Conservation (phyloP, 2,113 vertebrate species). For the Pygoscelis adeliae region DNA sequence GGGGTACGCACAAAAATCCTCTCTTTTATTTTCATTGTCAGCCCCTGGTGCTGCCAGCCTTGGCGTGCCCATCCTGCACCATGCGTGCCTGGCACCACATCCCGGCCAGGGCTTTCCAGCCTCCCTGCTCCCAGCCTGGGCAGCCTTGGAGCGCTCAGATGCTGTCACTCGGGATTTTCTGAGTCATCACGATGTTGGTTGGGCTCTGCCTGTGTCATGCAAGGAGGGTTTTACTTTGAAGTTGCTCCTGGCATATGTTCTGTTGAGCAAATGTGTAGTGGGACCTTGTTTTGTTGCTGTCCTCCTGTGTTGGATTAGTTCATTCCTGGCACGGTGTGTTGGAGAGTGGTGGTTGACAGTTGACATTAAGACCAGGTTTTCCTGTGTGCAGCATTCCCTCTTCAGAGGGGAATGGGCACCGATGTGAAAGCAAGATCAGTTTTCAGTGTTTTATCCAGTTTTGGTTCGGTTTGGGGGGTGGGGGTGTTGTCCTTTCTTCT, state of each 20-base stretch:
- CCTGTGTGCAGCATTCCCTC: not conserved
- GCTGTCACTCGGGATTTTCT: not conserved
- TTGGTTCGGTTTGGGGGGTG: too few relatives aligned
- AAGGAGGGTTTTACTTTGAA: slow-evolving; percentile 37
- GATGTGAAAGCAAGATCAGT: not conserved
- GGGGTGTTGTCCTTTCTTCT: not conserved
- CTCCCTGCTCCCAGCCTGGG: not conserved
- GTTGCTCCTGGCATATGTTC: not conserved
- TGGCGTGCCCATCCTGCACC: not conserved
- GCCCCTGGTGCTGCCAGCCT: not conserved
- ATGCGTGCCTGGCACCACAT: accelerated
- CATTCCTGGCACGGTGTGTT: not conserved
- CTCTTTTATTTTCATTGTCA: not conserved
- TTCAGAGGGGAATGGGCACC: not conserved
- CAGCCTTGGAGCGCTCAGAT: not conserved
- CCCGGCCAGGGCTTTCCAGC: not conserved
- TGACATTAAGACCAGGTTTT: not conserved
- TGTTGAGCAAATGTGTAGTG: not conserved
- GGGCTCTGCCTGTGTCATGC: not conserved
- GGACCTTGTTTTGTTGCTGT: not conserved
- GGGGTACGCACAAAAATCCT: not conserved
- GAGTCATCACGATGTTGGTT: not conserved
- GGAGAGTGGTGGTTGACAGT: not conserved
- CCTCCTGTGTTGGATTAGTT: slow-evolving; percentile 25
- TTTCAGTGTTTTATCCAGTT: not conserved